Evolutionary conservation across 2,113 vertebrate genomes (phyloP).

Genomic region (Grus americana): DNA sequence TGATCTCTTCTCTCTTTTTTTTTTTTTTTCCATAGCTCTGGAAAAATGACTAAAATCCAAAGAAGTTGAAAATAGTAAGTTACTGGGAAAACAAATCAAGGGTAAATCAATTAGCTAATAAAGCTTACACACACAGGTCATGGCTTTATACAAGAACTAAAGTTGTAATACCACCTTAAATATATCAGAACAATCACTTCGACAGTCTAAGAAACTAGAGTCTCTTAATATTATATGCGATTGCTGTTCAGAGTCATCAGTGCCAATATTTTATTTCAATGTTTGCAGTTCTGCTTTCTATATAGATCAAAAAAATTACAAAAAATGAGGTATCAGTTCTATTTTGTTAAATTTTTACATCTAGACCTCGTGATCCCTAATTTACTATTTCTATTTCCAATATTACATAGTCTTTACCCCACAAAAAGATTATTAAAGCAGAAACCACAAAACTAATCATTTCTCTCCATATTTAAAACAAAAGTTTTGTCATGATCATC

Average conservation of each 20-base stretch:
- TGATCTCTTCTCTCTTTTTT: constrained; percentile 13
- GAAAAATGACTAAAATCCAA: constrained; percentile 61
- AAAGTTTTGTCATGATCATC: background rate
- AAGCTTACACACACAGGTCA: background rate
- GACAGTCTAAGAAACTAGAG: background rate
- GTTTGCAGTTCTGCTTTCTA: background rate
- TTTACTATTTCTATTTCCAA: background rate
- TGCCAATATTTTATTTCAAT: background rate
- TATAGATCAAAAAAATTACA: background rate
- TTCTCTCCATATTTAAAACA: background rate
- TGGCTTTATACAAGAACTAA: background rate
- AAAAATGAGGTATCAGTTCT: background rate
- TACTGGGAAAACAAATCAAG: constrained; percentile 13
- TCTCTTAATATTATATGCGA: background rate
- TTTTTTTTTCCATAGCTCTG: constrained; percentile 60
- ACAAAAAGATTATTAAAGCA: background rate
- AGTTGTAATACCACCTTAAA: background rate
- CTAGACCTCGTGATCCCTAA: background rate
- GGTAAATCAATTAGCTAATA: background rate
- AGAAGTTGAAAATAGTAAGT: constrained; percentile 41
- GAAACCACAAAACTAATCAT: background rate
- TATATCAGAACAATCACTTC: background rate
- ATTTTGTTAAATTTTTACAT: background rate
- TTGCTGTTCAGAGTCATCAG: background rate
- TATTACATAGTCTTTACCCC: background rate